Conservation (phyloP, 2,888 invertebrate genomes). For the Cenopis cana region DNA sequence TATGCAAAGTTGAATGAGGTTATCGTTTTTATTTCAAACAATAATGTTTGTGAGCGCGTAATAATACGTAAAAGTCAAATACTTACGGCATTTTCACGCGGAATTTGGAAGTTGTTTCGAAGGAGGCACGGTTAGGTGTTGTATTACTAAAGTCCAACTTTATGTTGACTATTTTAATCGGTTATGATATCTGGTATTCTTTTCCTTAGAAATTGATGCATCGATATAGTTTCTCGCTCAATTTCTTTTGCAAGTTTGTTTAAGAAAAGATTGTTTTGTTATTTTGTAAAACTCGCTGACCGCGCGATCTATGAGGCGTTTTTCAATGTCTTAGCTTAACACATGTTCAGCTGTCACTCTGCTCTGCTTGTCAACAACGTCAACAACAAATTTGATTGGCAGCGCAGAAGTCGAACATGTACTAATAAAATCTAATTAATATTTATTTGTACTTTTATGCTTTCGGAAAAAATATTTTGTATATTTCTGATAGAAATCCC, state of each 20-base stretch:
- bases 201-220: not conserved
- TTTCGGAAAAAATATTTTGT: not conserved
- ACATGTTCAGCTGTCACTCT: not conserved
- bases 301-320: constrained; percentile 32
- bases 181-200: not conserved
- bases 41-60: not conserved
- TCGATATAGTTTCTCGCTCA: not conserved
- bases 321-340: constrained; percentile 13
- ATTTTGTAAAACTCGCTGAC: constrained; percentile 37
- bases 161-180: not conserved
- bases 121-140: constrained; percentile 10
- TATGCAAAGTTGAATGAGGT: not conserved
- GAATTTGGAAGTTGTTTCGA: not conserved
- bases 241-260: not conserved
- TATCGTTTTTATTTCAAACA: not conserved
- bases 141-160: constrained; percentile 12
- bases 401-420: not conserved
- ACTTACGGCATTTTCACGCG: constrained; percentile 22
- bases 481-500: not conserved
- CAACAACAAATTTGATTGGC: not conserved
- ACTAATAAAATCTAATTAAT: not conserved
- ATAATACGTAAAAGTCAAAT: not conserved
- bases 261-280: constrained; percentile 5
- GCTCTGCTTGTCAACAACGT: not conserved
- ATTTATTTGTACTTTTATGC: not conserved